Conservation (phyloP, 2,797 vertebrate species). For the Hoplostethus mediterraneus region DNA sequence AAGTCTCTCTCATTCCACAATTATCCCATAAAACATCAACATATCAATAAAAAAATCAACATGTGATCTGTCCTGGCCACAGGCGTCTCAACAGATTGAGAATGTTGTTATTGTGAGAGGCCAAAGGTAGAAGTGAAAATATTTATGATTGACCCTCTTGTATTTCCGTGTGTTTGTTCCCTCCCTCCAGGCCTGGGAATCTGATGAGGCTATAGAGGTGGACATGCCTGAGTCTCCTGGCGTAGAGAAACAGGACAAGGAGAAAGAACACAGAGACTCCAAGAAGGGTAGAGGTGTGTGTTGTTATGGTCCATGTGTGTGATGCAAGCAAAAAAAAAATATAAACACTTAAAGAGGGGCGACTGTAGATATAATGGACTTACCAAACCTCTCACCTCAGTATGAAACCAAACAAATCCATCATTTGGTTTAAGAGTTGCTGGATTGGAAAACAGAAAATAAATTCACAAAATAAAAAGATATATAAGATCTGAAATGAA, state of each 20-base stretch:
- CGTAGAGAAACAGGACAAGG: constrained; percentile 92
- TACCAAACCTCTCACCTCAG: no score
- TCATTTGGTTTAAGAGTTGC: no score
- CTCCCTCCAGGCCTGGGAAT: constrained; percentile 85
- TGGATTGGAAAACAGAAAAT: no score
- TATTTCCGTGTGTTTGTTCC: constrained; percentile 14
- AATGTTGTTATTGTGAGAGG: constrained; percentile 23
- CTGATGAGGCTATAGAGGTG: constrained; percentile 92
- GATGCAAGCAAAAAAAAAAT: background rate
- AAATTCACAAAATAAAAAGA: no score
- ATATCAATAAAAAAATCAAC: no score
- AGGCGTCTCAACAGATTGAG: background rate
- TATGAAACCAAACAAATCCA: no score
- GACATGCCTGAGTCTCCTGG: constrained; percentile 94
- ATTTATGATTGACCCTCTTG: background rate
- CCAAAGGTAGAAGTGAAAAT: constrained; percentile 22
- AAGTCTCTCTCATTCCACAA: no score
- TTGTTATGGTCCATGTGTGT: background rate
- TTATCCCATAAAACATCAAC: no score
- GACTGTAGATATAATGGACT: no score
- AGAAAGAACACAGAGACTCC: constrained; percentile 92
- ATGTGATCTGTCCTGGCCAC: no score
- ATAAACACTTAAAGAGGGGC: no score
- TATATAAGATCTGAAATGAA: background rate
- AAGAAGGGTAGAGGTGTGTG: constrained; percentile 91